Evolutionary conservation across 2,888 invertebrate species (phyloP).

Genomic region (Fragum whitleyi): DNA sequence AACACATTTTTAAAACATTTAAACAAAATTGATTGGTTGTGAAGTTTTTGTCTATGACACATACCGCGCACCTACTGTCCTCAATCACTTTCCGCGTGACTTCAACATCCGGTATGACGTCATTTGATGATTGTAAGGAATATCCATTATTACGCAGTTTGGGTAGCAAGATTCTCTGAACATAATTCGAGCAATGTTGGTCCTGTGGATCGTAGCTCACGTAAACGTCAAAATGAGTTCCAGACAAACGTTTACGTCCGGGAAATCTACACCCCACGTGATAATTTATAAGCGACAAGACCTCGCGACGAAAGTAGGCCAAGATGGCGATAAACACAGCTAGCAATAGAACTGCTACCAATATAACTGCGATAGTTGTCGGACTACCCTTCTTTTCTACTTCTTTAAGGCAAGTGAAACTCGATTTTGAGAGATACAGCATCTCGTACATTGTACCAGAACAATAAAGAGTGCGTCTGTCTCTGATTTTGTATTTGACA

Average conservation of each 20-base stretch:
- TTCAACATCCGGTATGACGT: slow-evolving; percentile 58
- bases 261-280: slow-evolving; percentile 57
- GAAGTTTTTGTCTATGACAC: slow-evolving; percentile 64
- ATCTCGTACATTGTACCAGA: slow-evolving; percentile 38
- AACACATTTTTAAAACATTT: slow-evolving; percentile 52
- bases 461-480: slow-evolving; percentile 54
- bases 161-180: slow-evolving; percentile 53
- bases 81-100: slow-evolving; percentile 54
- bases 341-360: slow-evolving; percentile 41
- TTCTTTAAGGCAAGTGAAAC: slow-evolving; percentile 40
- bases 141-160: slow-evolving; percentile 51
- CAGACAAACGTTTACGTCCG: slow-evolving; percentile 36
- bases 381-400: slow-evolving; percentile 2
- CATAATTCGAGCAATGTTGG: slow-evolving; percentile 59
- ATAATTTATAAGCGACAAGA: slow-evolving; percentile 57
- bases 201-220: slow-evolving; percentile 64
- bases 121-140: slow-evolving; percentile 43
- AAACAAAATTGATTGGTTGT: slow-evolving; percentile 58
- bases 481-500: slow-evolving; percentile 54
- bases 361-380: slow-evolving; percentile 40
- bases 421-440: slow-evolving; percentile 31
- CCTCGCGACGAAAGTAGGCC: slow-evolving; percentile 64
- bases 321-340: slow-evolving; percentile 41
- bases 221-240: slow-evolving; percentile 64
- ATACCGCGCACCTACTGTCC: slow-evolving; percentile 65